Conservation (phyloP, 2,888 invertebrate genomes). For the Catocala sponsa region DNA sequence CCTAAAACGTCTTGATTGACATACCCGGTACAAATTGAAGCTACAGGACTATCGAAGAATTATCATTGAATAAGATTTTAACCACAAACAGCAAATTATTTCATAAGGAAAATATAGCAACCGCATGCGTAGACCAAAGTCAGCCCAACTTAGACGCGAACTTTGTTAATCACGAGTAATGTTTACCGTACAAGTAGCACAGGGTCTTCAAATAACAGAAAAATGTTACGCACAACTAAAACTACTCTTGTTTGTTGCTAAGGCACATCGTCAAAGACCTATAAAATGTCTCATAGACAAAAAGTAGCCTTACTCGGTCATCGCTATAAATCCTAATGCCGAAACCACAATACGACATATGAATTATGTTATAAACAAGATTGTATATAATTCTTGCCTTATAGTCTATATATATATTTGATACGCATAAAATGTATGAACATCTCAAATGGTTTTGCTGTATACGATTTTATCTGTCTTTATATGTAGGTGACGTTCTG, state of each 20-base stretch:
- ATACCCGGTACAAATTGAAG: too few species aligned
- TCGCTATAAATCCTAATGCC: constrained; percentile 37
- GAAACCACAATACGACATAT: constrained; percentile 25
- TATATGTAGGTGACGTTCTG: too few species aligned
- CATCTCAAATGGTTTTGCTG: too few species aligned
- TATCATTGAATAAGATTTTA: too few species aligned
- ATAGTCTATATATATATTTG: too few species aligned
- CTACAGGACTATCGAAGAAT: too few species aligned
- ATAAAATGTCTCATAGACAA: constrained; percentile 26
- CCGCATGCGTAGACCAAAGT: neutral
- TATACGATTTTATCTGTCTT: too few species aligned
- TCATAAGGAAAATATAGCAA: neutral
- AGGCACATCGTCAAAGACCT: constrained; percentile 13
- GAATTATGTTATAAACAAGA: constrained; percentile 20
- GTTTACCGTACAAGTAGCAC: constrained; percentile 8
- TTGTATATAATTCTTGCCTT: neutral
- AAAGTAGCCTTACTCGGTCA: constrained; percentile 18
- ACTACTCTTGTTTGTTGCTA: constrained; percentile 22
- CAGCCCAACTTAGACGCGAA: neutral
- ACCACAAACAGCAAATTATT: neutral
- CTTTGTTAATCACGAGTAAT: constrained; percentile 9
- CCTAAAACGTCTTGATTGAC: too few species aligned
- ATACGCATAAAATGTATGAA: too few species aligned
- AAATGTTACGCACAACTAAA: constrained; percentile 27
- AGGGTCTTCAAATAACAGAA: constrained; percentile 5